Base-by-base conservation (phyloP, 2,888 invertebrate genomes). In the Cremastinae sp. region DNA sequence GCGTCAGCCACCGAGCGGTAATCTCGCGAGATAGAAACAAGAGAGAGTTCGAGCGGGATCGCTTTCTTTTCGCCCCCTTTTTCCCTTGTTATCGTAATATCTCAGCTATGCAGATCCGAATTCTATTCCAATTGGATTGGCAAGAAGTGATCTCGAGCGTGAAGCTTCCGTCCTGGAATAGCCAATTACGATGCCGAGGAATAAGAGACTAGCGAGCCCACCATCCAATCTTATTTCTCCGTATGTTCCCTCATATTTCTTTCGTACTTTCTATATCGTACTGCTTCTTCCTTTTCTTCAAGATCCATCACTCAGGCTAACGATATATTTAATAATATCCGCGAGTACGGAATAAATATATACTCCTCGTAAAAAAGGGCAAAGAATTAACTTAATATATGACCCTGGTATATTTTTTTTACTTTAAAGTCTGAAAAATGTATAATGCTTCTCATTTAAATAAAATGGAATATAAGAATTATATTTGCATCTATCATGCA, bases 81-180 rank as follows among this genome's bases (percentile, higher is more conserved):
- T 53, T 34, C 47, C 3, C 20, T 1, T 9, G 38, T 56, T 49
- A 68, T 62, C 62, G 56, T 41, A 41, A 41, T 53, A 28, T 34
- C 28, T 73, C 53, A 28, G 43, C 18, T 43, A 49, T 51, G n/a
- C 36, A 58, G 64, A 51, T 36, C 58, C 53, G 41, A 69, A 12
- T 9, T 38, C 20, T 59, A 69, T 58, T 47, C 47, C 68, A 72
- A 68, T 72, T 56, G 64, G 59, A 73, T 38, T 45, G 18, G 53
- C 12, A 73, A 53, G 49, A 53, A 68, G 73, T 59, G 38, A 69
- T 76, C 69, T 76, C 64, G 59, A 76, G 76, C 73, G 73, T 69
- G 53, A 76, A 64, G 53, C 73, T 73, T 76, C 68, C 76, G 73
- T 64, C 45, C 73, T 59, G 69, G 62, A 73, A 73, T 73, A 73